phyloP scores from a whole-genome alignment of 2,888 invertebrate species.

The Schrankia costaestrigalis region DNA sequence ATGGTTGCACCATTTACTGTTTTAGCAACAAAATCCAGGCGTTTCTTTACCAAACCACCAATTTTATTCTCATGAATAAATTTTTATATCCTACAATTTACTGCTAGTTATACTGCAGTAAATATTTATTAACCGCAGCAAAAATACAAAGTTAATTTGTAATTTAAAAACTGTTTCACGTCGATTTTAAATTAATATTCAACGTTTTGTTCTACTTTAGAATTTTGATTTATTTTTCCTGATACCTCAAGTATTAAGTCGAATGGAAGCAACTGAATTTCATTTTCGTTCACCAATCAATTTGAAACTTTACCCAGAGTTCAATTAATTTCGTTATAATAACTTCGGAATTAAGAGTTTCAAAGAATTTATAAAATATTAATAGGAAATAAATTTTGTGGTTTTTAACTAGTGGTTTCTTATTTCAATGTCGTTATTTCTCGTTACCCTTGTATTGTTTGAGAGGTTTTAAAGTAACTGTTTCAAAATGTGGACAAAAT shows the following conservation, averaged over 20 bases:
- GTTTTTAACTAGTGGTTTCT: constrained; percentile 3
- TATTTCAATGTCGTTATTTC: too few species aligned
- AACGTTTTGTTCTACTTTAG: constrained; percentile 7
- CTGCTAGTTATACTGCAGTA: constrained; percentile 22
- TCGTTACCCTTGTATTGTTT: too few species aligned
- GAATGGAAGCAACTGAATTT: constrained; percentile 15
- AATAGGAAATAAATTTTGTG: constrained; percentile 3
- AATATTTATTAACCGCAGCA: constrained; percentile 34
- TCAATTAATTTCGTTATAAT: constrained; percentile 19
- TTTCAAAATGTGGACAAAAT: constrained; percentile 40
- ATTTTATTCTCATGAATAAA: constrained; percentile 30
- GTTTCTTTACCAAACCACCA: constrained; percentile 24
- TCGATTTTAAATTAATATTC: constrained; percentile 5
- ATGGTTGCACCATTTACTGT: constrained; percentile 36
- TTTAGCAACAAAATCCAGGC: constrained; percentile 28
- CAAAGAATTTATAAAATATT: constrained; percentile 6
- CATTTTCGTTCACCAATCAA: constrained; percentile 17
- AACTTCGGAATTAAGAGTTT: constrained; percentile 6
- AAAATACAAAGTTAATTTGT: constrained; percentile 20
- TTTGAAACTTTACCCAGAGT: constrained; percentile 18
- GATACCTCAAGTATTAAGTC: constrained; percentile 20
- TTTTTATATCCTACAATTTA: constrained; percentile 26
- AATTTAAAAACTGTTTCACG: constrained; percentile 19
- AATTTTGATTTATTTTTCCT: constrained; percentile 14
- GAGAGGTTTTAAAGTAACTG: constrained; percentile 22